These are phyloP conservation scores for Bos taurus DNA, from an alignment of 2,113 vertebrate species.

Conservation along the genomic window ARS-UCD2.0 NC_037350.1:50567501-50568000, in stretches of 20 bases:
- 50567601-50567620: neutral
- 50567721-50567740: constrained; percentile 85
- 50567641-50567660: neutral
- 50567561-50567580: neutral
- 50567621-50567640: neutral
- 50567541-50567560: neutral
- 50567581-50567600: neutral
- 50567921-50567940: neutral
- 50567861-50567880: neutral
- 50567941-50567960: neutral
- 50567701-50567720: constrained; percentile 70
- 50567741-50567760: constrained; percentile 81
- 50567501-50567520: neutral
- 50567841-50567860: neutral
- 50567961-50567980: constrained; percentile 23
- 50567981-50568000: neutral
- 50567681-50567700: constrained; percentile 76
- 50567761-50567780: constrained; percentile 83
- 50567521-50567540: neutral
- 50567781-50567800: constrained; percentile 16
- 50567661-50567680: neutral
- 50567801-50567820: neutral
- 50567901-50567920: neutral
- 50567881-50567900: neutral
- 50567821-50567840: constrained; percentile 1